phyloP scores from a whole-genome alignment of 1,140 invertebrate genomes.

The Conus ventricosus region DNA sequence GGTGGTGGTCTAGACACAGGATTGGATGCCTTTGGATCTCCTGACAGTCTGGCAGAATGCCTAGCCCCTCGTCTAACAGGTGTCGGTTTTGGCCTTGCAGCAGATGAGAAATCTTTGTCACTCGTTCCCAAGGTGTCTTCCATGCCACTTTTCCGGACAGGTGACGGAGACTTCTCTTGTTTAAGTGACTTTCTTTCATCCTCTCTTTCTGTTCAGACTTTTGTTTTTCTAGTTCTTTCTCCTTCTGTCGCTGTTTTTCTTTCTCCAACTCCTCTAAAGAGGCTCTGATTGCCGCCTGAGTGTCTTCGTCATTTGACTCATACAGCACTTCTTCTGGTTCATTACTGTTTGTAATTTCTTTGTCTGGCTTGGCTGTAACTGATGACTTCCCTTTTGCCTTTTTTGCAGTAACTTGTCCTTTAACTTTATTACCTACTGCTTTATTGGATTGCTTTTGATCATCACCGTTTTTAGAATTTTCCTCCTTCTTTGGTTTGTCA shows the following conservation, averaged over 20 bases:
- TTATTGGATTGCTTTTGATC: neutral
- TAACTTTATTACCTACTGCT: neutral
- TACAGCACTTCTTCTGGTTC: neutral
- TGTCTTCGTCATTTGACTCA: neutral
- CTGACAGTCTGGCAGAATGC: neutral
- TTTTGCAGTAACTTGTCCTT: neutral
- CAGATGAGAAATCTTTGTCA: no score
- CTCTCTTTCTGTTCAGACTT: neutral
- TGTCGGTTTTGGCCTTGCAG: neutral
- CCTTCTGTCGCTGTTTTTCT: neutral
- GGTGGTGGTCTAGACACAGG: no score
- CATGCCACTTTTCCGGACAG: neutral
- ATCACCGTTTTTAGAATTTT: neutral
- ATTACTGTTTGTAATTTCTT: neutral
- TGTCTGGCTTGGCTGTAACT: neutral
- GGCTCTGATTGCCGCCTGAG: neutral
- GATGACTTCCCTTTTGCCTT: neutral
- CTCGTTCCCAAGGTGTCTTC: neutral
- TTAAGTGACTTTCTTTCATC: neutral
- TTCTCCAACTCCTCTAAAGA: neutral
- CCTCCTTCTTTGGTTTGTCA: neutral
- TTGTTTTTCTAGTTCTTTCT: neutral
- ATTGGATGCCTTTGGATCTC: neutral
- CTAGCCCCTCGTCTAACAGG: neutral
- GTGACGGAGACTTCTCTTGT: neutral